Conservation (phyloP, 2,888 invertebrate genomes). For the Alentia gelatinosa region DNA sequence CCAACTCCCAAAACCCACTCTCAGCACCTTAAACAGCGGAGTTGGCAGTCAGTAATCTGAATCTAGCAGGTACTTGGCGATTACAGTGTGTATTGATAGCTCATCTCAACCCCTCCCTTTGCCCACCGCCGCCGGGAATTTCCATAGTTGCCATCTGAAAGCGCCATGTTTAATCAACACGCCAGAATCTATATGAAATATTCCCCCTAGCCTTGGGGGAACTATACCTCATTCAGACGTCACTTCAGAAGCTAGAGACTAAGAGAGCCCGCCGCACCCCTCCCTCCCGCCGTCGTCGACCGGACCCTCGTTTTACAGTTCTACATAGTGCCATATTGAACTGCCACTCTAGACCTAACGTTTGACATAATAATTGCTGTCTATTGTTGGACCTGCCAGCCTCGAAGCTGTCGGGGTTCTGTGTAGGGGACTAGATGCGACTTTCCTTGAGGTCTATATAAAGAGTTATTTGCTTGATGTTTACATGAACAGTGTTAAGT, state of each 20-base stretch:
- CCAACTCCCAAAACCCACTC: too few species aligned
- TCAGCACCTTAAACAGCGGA: too few species aligned
- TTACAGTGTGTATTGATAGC: neutral
- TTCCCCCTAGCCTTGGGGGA: neutral
- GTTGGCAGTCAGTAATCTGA: neutral
- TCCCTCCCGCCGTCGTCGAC: neutral
- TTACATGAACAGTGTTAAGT: too few species aligned
- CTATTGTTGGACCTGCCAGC: neutral
- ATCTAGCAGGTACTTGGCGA: neutral
- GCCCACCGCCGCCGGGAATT: neutral
- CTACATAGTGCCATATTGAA: neutral
- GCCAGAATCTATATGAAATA: neutral
- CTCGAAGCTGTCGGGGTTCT: neutral
- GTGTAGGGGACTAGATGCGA: too few species aligned
- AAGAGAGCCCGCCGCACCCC: neutral
- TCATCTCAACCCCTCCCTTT: neutral
- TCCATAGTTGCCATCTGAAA: neutral
- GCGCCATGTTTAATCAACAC: neutral
- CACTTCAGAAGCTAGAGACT: neutral
- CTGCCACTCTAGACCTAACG: neutral
- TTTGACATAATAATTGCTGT: neutral
- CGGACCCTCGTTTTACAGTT: neutral
- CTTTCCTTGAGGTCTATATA: too few species aligned
- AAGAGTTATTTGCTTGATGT: too few species aligned
- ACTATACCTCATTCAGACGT: neutral